A percentile compares a stretch with the other conserved stretches of the same genome.
Evolutionary conservation across 2,888 invertebrate genomes (phyloP).

Genomic region (Creontiades dilutus): DNA sequence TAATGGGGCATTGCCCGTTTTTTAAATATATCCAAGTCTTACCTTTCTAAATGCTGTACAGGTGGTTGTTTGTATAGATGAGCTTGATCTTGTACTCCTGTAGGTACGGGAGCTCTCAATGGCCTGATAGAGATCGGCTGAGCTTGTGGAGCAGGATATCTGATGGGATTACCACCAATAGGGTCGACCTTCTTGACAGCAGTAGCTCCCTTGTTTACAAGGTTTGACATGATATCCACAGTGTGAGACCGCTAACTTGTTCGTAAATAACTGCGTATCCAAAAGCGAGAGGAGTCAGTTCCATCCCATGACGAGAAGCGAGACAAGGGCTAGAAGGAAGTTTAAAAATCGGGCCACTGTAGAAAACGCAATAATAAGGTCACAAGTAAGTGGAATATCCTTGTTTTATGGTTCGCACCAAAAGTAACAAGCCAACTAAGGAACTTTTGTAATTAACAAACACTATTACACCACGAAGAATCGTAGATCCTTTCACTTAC

Average conservation of each 20-base stretch:
- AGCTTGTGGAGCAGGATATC: slow-evolving; percentile 82
- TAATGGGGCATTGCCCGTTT: too few relatives aligned
- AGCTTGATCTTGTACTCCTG: slow-evolving; percentile 68
- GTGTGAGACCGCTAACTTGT: slow-evolving; percentile 69
- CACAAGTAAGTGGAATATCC: slow-evolving; percentile 43
- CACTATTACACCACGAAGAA: not conserved
- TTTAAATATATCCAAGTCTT: too few relatives aligned
- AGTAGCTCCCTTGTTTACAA: slow-evolving; percentile 75
- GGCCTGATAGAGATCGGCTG: slow-evolving; percentile 82
- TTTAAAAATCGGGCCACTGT: slow-evolving; percentile 58
- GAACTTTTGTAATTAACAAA: too few relatives aligned
- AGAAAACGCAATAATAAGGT: slow-evolving; percentile 66
- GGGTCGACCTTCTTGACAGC: slow-evolving; percentile 75
- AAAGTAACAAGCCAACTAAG: not conserved
- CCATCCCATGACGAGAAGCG: slow-evolving; percentile 54
- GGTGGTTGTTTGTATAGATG: slow-evolving; percentile 71
- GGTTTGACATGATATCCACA: slow-evolving; percentile 75
- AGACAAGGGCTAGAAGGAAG: slow-evolving; percentile 56
- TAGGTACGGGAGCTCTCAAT: slow-evolving; percentile 66
- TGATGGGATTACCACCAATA: slow-evolving; percentile 55
- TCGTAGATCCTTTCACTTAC: slow-evolving; percentile 31
- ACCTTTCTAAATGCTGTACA: slow-evolving; percentile 72
- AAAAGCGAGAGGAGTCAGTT: slow-evolving; percentile 2
- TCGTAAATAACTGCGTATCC: slow-evolving; percentile 52
- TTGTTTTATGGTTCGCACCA: not conserved